phyloP scores from a whole-genome alignment of 2,797 vertebrate genomes.

The Amazona ochrocephala region DNA sequence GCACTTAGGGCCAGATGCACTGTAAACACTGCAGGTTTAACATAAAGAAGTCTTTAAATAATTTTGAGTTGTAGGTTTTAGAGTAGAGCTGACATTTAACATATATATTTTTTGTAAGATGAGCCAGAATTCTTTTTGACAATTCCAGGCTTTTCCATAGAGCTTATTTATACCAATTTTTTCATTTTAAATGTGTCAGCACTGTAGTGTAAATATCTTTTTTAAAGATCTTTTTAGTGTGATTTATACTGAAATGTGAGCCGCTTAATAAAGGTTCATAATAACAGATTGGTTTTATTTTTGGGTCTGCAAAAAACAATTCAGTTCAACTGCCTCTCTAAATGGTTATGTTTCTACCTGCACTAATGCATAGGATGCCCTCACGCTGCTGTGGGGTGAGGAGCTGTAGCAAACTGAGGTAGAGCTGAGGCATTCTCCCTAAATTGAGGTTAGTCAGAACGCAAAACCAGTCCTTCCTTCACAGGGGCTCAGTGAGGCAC shows the following conservation, averaged over 20 bases:
- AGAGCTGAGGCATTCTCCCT: not conserved
- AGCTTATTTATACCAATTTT: slow-evolving; percentile 95
- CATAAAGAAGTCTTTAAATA: slow-evolving; percentile 86
- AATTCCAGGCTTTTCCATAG: slow-evolving; percentile 90
- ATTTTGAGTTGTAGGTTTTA: slow-evolving; percentile 88
- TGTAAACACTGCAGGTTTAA: slow-evolving; percentile 86
- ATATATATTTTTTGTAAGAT: slow-evolving; percentile 93
- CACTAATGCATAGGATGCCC: slow-evolving; percentile 49
- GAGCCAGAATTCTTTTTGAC: slow-evolving; percentile 90
- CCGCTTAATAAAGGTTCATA: slow-evolving; percentile 98
- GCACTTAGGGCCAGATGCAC: slow-evolving; percentile 90
- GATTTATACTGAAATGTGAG: slow-evolving; percentile 98
- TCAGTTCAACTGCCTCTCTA: slow-evolving; percentile 73
- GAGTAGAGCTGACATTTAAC: slow-evolving; percentile 90
- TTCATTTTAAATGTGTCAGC: slow-evolving; percentile 93
- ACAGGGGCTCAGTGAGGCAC: not conserved
- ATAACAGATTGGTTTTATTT: slow-evolving; percentile 82
- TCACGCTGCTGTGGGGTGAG: not conserved
- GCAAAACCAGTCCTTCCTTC: not conserved
- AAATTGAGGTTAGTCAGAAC: not conserved
- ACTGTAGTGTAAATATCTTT: slow-evolving; percentile 98
- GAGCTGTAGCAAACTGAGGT: slow-evolving; percentile 34
- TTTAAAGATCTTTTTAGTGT: slow-evolving; percentile 91
- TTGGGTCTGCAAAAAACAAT: slow-evolving; percentile 74
- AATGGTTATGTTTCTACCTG: slow-evolving; percentile 64